Base-by-base conservation (phyloP, 2,797 vertebrate species). In the Sternotherus odoratus region DNA sequence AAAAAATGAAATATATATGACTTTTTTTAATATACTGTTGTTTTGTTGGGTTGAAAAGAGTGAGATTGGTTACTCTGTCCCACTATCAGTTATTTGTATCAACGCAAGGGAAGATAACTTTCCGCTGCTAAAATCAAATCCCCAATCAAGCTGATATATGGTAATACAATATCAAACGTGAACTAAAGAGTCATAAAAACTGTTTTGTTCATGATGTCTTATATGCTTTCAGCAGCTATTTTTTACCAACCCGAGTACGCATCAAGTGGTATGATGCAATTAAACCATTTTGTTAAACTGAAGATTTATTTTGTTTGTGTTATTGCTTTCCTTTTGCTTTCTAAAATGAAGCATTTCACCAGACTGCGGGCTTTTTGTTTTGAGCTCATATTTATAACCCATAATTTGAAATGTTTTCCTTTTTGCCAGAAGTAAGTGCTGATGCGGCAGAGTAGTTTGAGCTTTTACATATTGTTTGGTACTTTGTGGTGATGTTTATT, bases 391-490 rank as follows among this genome's bases (percentile, higher is more conserved):
- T 48, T 72, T 53, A 78, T 91, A 80, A 8, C 88, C 49, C 12
- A 0, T 85, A 3, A 23, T 5, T 43, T 43, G 57, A 82, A 26
- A 30, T 17, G 13, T 87, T 82, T 82, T 60, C 30, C 30, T 85
- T 1, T 1, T 15, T 75, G 33, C 30, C 60, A 85, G 82, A 50
- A n/a, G 23, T 69, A 16, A 28, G 81, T 23, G 63, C 49, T 10
- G 43, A 50, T 54, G 82, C n/a, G 53, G 24, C 78, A 88, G 82
- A 28, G 23, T 17, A 21, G 0, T 51, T 77, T 49, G 5, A 49
- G 30, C 1, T 0, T 0, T 69, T 24, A 0, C 50, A 3, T 17
- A 36, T 75, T 28, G 43, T 48, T 48, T 30, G 26, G 72, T 75
- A 75, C 26, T 75, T 75, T 75, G 43, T 30, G 72, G 72, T 75